Evolutionary conservation across 1,140 invertebrate species (phyloP), one percentile per base, ranked within the genome.

Genomic region (Dufourea novaeangliae): DNA sequence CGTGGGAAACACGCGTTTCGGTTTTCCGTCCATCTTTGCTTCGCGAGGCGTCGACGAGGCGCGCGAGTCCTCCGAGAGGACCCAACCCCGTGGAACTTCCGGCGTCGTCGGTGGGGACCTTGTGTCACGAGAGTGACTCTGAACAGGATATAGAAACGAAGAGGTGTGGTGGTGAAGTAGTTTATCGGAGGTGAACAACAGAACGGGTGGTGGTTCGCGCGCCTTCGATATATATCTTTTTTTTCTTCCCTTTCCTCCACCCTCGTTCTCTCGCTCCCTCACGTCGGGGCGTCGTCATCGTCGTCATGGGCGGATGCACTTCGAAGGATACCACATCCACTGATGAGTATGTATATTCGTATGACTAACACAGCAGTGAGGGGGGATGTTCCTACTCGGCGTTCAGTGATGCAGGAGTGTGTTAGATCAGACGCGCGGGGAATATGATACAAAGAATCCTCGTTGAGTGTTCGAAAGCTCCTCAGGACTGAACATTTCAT

Each of bases 291-390:
- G 66, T 75, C 72, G 34, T 71, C 52, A 37, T 75, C 66, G 32
- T 59, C 72, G 59, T 84, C 79, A 91, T 92, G 91, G 91, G 91
- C 84, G 91, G 91, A 80, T 92, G 91, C 86, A 91, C 91, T 54
- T 92, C 91, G 71, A 91, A 92, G 91, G 91, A 91, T 87, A 91
- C 90, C 83, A 87, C 91, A 80, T 88, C 90, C 64, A 83, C 83
- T 84, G 91, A 92, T 73, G 90, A 91, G 91, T 92, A 92, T 61
- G 91, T 92, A 91, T 50, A 37, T 37, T 37, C 34, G 34, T n/a
- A 37, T 8, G 34, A 3, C 34, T 3, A 37, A 37, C n/a, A n/a
- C n/a, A n/a, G n/a, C n/a, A n/a, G n/a, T 37, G 50, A 11, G 29
- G 1, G 29, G 14, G 32, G 25, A 25, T 66, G 32, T 7, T 50